These are phyloP conservation scores for Dipodomys merriami DNA, from an alignment of 2,113 vertebrate genomes.

Conservation along the genomic window DNA sequence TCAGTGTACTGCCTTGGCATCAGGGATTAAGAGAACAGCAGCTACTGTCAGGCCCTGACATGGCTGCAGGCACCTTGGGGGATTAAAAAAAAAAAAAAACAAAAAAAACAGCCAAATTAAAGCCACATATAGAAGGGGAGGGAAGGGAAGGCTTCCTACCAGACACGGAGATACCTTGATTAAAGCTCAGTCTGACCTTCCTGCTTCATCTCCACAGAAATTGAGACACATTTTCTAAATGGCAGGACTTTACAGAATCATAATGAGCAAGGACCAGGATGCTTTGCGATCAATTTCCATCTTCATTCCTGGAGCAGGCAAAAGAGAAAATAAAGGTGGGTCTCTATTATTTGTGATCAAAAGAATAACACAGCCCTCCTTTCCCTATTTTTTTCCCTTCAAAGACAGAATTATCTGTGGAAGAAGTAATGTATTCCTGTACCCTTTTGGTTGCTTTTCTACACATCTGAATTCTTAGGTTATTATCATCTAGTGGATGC, in stretches of 20 bases:
- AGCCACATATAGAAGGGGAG: constrained; percentile 11
- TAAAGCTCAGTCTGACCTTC: constrained; percentile 76
- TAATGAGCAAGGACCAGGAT: constrained; percentile 40
- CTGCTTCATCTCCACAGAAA: constrained; percentile 64
- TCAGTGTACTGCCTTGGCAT: constrained; percentile 36
- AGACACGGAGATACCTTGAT: constrained; percentile 59
- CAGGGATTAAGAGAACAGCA: constrained; percentile 38
- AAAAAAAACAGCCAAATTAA: constrained; percentile 62
- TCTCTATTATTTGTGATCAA: constrained; percentile 39
- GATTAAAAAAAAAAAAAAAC: no score
- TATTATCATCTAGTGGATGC: constrained; percentile 61
- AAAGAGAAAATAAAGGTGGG: constrained; percentile 38
- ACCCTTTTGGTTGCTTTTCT: constrained; percentile 57
- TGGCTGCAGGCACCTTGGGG: constrained; percentile 29
- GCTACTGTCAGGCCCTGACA: constrained; percentile 16
- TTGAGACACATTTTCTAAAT: constrained; percentile 64
- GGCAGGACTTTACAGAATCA: constrained; percentile 8
- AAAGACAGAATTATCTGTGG: constrained; percentile 59
- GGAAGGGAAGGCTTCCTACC: background rate
- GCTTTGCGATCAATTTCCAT: constrained; percentile 21
- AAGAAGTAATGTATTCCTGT: constrained; percentile 61
- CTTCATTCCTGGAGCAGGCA: constrained; percentile 14
- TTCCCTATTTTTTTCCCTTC: background rate
- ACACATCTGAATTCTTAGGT: constrained; percentile 50
- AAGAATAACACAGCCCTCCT: constrained; percentile 22